Conservation (phyloP, 2,797 vertebrate genomes). For the Oryzias dopingdopingensis region DNA sequence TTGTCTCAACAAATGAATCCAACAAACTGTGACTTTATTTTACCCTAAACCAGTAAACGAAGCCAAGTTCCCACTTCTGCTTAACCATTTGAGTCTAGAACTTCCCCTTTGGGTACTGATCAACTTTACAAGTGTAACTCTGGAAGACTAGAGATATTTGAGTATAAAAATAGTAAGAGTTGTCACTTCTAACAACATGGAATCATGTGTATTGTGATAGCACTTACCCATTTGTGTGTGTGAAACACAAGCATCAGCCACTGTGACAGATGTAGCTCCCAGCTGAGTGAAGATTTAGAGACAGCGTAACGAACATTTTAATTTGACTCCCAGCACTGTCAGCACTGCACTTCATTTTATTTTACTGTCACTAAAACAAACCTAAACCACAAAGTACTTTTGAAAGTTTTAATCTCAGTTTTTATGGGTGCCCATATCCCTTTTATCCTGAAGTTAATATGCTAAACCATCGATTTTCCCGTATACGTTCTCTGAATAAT, state of each 20-base stretch:
- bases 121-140: too few relatives aligned
- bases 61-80: too few relatives aligned
- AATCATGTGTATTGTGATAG: too few relatives aligned
- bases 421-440: conserved; percentile 43
- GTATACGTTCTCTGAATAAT: conserved; percentile 31
- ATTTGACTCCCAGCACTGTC: conserved; percentile 52
- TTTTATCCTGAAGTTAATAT: conserved; percentile 43
- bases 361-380: conserved; percentile 38
- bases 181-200: too few relatives aligned
- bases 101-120: too few relatives aligned
- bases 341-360: conserved; percentile 42
- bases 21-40: too few relatives aligned
- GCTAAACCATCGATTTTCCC: conserved; percentile 42
- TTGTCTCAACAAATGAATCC: too few relatives aligned
- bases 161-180: too few relatives aligned
- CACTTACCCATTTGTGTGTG: neutral
- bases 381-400: conserved; percentile 14
- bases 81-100: too few relatives aligned
- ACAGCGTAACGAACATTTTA: conserved; percentile 56
- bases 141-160: too few relatives aligned
- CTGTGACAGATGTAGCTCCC: conserved; percentile 49
- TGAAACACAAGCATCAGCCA: conserved; percentile 33
- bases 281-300: conserved; percentile 54
- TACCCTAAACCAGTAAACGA: too few relatives aligned
- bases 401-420: conserved; percentile 60